Conservation (phyloP, 2,113 vertebrate genomes). For the Boleophthalmus pectinirostris region DNA sequence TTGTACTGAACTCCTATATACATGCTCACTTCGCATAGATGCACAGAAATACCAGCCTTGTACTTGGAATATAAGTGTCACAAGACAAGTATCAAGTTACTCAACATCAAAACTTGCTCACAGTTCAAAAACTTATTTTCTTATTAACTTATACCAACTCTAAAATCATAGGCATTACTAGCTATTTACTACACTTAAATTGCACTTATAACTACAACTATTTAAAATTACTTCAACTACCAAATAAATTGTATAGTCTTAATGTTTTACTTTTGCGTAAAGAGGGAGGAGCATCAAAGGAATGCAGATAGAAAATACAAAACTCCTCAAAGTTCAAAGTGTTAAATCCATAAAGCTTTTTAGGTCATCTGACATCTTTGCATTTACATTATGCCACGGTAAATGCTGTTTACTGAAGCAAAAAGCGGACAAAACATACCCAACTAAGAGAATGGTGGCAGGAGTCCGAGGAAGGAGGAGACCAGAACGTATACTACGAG, state of each 20-base stretch:
- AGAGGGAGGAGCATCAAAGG: slow-evolving; percentile 38
- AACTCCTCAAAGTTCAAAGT: slow-evolving; percentile 23
- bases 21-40: neutral
- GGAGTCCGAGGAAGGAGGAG: neutral
- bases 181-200: too few relatives aligned
- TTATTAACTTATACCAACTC: neutral
- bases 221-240: neutral
- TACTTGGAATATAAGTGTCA: slow-evolving; percentile 48
- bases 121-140: neutral
- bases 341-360: slow-evolving; percentile 1
- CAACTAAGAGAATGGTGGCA: neutral
- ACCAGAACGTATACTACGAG: neutral
- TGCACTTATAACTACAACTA: too few relatives aligned
- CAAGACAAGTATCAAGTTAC: slow-evolving; percentile 8
- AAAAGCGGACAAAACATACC: neutral
- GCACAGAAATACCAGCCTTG: neutral
- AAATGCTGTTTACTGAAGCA: neutral
- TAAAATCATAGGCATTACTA: neutral
- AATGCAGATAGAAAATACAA: slow-evolving; percentile 20
- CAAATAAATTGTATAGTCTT: neutral
- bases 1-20: neutral
- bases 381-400: neutral
- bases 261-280: slow-evolving; percentile 40
- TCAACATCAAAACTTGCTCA: neutral
- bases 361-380: neutral